Evolutionary conservation across 2,888 invertebrate genomes (phyloP), one percentile per base, ranked within the genome.

Genomic region (Atethmia centrago): DNA sequence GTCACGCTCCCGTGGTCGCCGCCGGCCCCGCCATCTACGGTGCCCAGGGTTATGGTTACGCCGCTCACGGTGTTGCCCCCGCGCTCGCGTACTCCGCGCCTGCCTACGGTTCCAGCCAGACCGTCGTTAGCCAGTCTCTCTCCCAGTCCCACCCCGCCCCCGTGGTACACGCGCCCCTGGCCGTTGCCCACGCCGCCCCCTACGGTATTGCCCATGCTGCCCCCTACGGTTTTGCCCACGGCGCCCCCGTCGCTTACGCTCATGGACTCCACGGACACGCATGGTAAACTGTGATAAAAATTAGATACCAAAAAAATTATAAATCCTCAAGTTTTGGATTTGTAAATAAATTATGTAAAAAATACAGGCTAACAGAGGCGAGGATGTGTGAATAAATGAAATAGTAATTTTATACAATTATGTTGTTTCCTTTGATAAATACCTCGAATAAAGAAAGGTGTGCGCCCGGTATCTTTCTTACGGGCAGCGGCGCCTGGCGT

Each of bases 361-460:
- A 91, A 88, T 80, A 93, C 91, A 93, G 91, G 91, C 92, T 93
- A 80, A 94, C 89, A 92, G 92, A 89, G 92, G 94, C 93, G 95
- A 95, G 95, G 95, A 95, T 94, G 95, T 92, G 95, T 94, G 94
- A 95, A 95, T 95, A 95, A 95, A 95, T 94, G 94, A 93, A 91
- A 92, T 90, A 90, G 89, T 91, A 90, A 91, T 82, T 91, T 90
- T 84, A 85, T 80, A 77, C 59, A 69, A 36, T 47, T 68, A 28
- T 58, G 70, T 87, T 74, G 61, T 75, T 87, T 87, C 53, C 61
- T 73, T 86, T 81, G 42, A 71, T 68, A 9, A 28, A 21, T 49
- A 74, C 67, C 66, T 70, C 36, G 14, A 67, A 19, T 53, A 25
- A 25, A 25, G 4, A 1, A 25, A 25, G 4, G 4, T 51, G 51